A percentile compares a stretch with the other conserved stretches of the same genome.
These are phyloP conservation scores for Hippocampus kuda DNA, from an alignment of 2,797 vertebrate species.

Conservation along the genomic window DNA sequence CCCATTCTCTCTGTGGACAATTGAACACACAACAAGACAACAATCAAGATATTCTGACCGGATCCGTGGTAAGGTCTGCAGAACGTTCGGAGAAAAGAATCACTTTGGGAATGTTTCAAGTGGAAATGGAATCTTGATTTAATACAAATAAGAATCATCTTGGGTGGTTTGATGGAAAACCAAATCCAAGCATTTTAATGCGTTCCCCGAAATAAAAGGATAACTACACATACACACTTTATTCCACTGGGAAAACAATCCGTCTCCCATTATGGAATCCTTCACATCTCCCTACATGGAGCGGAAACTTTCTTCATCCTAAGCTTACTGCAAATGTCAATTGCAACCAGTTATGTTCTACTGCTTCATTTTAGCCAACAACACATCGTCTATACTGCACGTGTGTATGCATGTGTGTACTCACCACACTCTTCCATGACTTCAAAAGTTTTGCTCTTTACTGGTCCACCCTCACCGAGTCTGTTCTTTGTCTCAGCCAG, in stretches of 20 bases:
- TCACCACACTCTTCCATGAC: conserved; percentile 92
- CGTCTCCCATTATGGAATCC: neutral
- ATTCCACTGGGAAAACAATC: neutral
- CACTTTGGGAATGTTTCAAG: neutral
- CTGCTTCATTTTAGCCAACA: neutral
- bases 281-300: conserved; percentile 60
- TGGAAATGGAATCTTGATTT: neutral
- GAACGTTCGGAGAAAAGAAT: neutral
- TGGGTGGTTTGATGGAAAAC: neutral
- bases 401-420: conserved; percentile 29
- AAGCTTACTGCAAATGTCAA: conserved; percentile 13
- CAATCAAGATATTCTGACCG: neutral
- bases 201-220: neutral
- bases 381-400: neutral
- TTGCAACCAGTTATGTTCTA: neutral
- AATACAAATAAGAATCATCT: neutral
- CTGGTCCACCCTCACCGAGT: conserved; percentile 63
- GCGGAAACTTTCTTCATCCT: conserved; percentile 56
- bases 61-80: neutral
- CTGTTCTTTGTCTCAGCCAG: conserved; percentile 74
- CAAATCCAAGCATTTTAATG: neutral
- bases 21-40: neutral
- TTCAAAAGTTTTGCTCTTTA: conserved; percentile 90
- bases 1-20: conserved; percentile 75
- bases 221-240: neutral